Conservation (phyloP, 2,888 invertebrate species). For the Furcula furcula region DNA sequence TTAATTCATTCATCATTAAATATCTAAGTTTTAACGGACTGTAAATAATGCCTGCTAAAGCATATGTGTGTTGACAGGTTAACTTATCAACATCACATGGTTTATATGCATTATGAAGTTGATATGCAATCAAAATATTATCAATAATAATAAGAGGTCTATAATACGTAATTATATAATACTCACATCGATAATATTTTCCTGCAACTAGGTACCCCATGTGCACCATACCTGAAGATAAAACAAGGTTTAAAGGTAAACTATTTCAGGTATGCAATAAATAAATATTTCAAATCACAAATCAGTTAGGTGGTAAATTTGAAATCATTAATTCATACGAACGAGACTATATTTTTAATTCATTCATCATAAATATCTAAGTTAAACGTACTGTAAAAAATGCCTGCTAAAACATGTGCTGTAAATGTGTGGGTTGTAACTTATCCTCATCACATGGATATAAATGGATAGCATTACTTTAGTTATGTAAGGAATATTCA, state of each 20-base stretch:
- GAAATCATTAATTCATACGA: slow-evolving; percentile 62
- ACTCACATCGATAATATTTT: background rate
- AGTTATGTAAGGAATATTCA: background rate
- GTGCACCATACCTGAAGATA: background rate
- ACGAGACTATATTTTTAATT: slow-evolving; percentile 43
- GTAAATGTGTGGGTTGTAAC: no score
- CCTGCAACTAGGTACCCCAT: background rate
- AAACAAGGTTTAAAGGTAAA: background rate
- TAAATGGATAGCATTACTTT: no score
- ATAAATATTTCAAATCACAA: background rate
- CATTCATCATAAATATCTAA: slow-evolving; percentile 38
- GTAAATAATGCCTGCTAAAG: no score
- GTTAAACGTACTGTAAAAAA: no score
- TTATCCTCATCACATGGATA: no score
- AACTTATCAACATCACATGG: no score
- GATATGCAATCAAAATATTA: no score
- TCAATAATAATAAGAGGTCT: no score
- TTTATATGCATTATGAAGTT: no score
- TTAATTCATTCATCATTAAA: slow-evolving; percentile 39
- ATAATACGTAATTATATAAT: background rate
- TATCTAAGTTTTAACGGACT: background rate
- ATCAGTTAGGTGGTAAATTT: slow-evolving; percentile 54
- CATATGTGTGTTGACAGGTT: no score
- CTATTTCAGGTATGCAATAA: background rate
- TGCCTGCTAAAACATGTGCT: no score